Percentiles rank a stretch among this genome's conserved stretches.
These are phyloP conservation scores for Chloroceryle inda DNA, from an alignment of 2,797 vertebrate species.

Conservation along the genomic window DNA sequence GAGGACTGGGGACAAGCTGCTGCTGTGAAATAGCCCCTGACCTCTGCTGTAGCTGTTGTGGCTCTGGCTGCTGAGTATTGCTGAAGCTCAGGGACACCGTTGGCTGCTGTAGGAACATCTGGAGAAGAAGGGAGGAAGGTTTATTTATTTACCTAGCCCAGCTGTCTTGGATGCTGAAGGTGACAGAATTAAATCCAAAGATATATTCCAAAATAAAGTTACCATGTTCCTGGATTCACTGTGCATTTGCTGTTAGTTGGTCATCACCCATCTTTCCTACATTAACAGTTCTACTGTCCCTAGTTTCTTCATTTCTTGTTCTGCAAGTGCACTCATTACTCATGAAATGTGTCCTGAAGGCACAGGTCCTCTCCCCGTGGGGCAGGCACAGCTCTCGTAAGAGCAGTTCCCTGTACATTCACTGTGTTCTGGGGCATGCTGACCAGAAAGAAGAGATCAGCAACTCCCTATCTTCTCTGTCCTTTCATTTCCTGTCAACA, in stretches of 20 bases:
- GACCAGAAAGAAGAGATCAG: background rate
- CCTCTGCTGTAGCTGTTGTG: conserved; percentile 73
- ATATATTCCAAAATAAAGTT: background rate
- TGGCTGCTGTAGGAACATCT: conserved; percentile 83
- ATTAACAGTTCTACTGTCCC: background rate
- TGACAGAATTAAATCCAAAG: background rate
- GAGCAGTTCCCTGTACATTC: background rate
- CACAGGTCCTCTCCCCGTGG: background rate
- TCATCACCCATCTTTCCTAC: background rate
- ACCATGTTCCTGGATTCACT: background rate
- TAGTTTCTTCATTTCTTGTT: background rate
- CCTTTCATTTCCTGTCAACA: conserved; percentile 10
- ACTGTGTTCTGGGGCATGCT: background rate
- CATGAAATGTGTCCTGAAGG: background rate
- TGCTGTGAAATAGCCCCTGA: conserved; percentile 61
- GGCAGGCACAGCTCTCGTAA: background rate
- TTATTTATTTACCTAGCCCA: conserved; percentile 10
- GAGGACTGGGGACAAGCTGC: conserved; percentile 71
- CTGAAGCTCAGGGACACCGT: conserved; percentile 75
- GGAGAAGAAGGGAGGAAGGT: conserved; percentile 6
- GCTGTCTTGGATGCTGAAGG: background rate
- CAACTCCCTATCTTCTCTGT: background rate
- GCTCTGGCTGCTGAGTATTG: conserved; percentile 64
- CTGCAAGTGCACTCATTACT: background rate
- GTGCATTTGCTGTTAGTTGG: background rate